These are phyloP conservation scores for Varanus salvator DNA, from an alignment of 2,113 vertebrate genomes.

Conservation along the genomic window DNA sequence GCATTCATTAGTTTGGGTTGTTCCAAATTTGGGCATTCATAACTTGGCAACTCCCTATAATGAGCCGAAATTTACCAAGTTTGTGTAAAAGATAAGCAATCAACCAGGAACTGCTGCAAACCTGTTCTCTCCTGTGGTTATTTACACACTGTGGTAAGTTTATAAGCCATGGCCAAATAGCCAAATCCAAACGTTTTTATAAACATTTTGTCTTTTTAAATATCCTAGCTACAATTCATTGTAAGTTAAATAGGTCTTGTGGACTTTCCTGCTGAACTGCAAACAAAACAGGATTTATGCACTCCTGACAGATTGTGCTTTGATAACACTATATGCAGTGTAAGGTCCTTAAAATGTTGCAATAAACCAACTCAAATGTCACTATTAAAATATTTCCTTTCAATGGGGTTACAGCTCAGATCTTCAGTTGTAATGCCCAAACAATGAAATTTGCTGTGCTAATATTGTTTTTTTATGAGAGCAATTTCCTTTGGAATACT, in stretches of 20 bases:
- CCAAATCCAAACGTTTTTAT: too few relatives aligned
- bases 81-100: too few relatives aligned
- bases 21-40: too few relatives aligned
- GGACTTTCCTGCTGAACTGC: conserved; percentile 49
- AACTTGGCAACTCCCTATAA: too few relatives aligned
- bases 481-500: conserved; percentile 61
- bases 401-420: conserved; percentile 64
- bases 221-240: conserved; percentile 51
- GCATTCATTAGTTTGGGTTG: too few relatives aligned
- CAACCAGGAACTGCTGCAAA: too few relatives aligned
- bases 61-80: too few relatives aligned
- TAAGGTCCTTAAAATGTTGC: conserved; percentile 73
- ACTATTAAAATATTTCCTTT: conserved; percentile 73
- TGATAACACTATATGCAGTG: conserved; percentile 70
- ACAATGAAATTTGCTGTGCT: conserved; percentile 64
- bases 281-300: conserved; percentile 47
- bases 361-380: conserved; percentile 75
- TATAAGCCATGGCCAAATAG: too few relatives aligned
- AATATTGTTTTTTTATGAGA: conserved; percentile 40
- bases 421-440: conserved; percentile 58
- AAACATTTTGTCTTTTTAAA: conserved; percentile 33
- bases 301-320: conserved; percentile 64
- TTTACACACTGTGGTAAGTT: too few relatives aligned
- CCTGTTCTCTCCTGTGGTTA: too few relatives aligned
- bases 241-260: conserved; percentile 30